phyloP scores from a whole-genome alignment of 2,113 vertebrate species.

The Ibidorhyncha struthersii region DNA sequence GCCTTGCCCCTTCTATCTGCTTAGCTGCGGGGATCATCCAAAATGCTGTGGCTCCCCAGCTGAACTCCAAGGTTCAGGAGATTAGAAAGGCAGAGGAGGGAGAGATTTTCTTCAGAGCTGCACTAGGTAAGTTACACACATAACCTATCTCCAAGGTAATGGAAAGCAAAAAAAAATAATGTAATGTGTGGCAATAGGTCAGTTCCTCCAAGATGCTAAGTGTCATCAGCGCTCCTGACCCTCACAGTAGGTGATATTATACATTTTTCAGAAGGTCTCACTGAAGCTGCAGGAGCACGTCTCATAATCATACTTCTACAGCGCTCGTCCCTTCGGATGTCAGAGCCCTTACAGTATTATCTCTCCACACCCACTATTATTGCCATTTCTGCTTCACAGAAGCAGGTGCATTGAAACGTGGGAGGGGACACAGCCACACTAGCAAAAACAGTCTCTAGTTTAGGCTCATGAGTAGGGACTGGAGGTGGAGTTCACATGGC shows the following conservation, averaged over 20 bases:
- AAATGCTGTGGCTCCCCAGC: neutral
- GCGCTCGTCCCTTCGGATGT: accelerated
- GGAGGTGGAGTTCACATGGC: neutral
- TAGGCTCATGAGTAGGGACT: neutral
- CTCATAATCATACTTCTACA: neutral
- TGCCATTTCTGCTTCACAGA: neutral
- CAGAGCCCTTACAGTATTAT: neutral
- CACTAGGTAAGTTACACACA: neutral
- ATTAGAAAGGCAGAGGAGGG: neutral
- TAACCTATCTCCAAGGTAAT: neutral
- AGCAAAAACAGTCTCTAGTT: neutral
- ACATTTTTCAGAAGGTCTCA: neutral
- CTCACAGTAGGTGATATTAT: neutral
- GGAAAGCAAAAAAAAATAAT: neutral
- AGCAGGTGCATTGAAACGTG: neutral
- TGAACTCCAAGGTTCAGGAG: neutral
- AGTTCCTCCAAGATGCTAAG: neutral
- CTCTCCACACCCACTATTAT: neutral
- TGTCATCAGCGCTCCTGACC: neutral
- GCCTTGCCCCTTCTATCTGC: neutral
- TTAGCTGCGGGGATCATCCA: neutral
- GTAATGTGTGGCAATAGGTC: neutral
- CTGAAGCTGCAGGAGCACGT: neutral
- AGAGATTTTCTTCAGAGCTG: neutral
- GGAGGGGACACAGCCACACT: neutral